Conservation (phyloP, 2,113 vertebrate species). For the Ia io region DNA sequence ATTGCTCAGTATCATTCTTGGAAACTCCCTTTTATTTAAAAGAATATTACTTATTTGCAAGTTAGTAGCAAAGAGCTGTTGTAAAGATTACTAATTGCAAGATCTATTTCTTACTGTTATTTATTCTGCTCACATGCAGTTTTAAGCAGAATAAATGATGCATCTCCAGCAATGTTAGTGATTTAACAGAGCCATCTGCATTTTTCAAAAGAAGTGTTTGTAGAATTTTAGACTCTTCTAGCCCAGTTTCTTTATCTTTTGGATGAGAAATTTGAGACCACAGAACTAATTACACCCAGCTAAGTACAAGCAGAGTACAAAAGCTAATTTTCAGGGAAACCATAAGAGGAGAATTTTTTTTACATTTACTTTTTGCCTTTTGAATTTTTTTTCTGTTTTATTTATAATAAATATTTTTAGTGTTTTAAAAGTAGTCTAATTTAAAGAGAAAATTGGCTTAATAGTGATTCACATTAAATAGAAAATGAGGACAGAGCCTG, state of each 20-base stretch:
- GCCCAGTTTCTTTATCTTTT: neutral
- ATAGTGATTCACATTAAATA: neutral
- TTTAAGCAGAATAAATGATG: neutral
- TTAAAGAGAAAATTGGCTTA: neutral
- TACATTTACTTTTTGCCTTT: neutral
- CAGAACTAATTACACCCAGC: neutral
- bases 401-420: neutral
- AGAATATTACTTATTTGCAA: neutral
- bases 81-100: neutral
- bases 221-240: constrained; percentile 7
- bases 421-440: neutral
- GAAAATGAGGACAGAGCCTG: neutral
- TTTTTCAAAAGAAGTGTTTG: constrained; percentile 13
- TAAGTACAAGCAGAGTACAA: neutral
- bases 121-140: neutral
- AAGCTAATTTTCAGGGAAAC: neutral
- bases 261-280: constrained; percentile 28
- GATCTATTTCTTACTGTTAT: neutral
- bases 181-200: neutral
- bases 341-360: neutral
- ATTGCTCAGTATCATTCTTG: neutral
- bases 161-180: neutral
- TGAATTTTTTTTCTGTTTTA: neutral
- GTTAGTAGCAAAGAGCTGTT: neutral
- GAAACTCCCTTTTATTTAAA: constrained; percentile 15